These are phyloP conservation scores for Pemphredon lugubris DNA, from an alignment of 2,888 invertebrate genomes.

Conservation along the genomic window DNA sequence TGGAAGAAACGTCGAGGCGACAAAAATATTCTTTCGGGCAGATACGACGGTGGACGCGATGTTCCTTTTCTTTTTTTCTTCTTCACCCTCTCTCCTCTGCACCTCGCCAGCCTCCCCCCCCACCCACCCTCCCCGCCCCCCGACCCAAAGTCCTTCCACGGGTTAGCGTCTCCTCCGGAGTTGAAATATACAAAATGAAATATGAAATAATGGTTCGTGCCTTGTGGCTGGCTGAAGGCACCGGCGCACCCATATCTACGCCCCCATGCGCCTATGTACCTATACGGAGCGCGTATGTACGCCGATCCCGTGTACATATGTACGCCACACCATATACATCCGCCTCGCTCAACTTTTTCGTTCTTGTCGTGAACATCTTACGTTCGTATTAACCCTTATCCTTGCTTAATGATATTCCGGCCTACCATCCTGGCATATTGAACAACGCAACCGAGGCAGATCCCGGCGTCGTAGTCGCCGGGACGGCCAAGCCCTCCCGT, in stretches of 20 bases:
- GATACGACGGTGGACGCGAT: conserved; percentile 32
- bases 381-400: conserved; percentile 74
- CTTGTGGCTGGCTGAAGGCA: conserved; percentile 78
- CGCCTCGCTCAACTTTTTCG: conserved; percentile 69
- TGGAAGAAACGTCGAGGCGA: conserved; percentile 21
- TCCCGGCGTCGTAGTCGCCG: conserved; percentile 51
- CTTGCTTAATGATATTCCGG: conserved; percentile 72
- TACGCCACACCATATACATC: conserved; percentile 66
- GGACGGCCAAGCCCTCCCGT: conserved; percentile 60
- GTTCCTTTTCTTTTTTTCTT: conserved; percentile 13
- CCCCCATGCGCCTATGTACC: conserved; percentile 79
- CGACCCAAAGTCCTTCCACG: conserved; percentile 66
- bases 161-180: conserved; percentile 73
- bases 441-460: conserved; percentile 63
- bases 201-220: conserved; percentile 81
- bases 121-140: conserved; percentile 32
- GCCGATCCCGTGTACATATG: conserved; percentile 58
- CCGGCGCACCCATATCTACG: conserved; percentile 81
- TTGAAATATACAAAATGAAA: conserved; percentile 80
- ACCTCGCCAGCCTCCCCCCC: conserved; percentile 9
- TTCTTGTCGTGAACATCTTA: conserved; percentile 66
- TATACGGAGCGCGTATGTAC: conserved; percentile 64
- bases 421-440: conserved; percentile 67
- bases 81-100: no score
- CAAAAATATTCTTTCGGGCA: conserved; percentile 42